Conservation (phyloP, 2,113 vertebrate genomes). For the Paradisaea rubra region DNA sequence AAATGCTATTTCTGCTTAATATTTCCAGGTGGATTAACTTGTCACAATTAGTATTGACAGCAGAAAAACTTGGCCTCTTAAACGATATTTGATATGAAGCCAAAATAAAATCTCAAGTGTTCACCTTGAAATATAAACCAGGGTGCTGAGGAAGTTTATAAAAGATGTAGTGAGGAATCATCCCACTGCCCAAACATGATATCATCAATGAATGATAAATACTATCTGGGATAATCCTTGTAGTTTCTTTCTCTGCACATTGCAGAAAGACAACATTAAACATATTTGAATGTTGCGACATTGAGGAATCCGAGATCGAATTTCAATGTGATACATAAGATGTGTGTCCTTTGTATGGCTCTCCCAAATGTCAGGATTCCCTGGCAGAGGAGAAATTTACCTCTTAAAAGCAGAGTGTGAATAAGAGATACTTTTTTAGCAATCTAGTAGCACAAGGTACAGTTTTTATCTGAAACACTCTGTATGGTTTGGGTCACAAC, state of each 20-base stretch:
- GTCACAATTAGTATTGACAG: neutral
- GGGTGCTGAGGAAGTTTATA: neutral
- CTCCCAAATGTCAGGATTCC: neutral
- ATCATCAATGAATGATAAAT: neutral
- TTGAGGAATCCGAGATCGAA: neutral
- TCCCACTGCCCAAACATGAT: neutral
- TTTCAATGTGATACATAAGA: neutral
- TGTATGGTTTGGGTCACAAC: neutral
- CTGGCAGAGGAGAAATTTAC: neutral
- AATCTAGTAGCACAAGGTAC: neutral
- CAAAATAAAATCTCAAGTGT: neutral
- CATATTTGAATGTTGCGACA: neutral
- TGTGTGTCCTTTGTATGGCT: neutral
- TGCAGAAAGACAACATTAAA: neutral
- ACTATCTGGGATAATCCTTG: neutral
- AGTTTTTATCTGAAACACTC: neutral
- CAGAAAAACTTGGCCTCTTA: neutral
- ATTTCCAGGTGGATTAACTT: neutral
- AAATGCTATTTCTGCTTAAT: neutral
- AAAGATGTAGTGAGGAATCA: neutral
- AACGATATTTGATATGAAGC: neutral
- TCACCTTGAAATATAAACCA: neutral
- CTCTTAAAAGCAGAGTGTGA: neutral
- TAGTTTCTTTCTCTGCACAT: neutral
- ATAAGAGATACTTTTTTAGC: neutral